Evolutionary conservation across 2,888 invertebrate genomes (phyloP).

Genomic region (Sarcophaga carnaria): DNA sequence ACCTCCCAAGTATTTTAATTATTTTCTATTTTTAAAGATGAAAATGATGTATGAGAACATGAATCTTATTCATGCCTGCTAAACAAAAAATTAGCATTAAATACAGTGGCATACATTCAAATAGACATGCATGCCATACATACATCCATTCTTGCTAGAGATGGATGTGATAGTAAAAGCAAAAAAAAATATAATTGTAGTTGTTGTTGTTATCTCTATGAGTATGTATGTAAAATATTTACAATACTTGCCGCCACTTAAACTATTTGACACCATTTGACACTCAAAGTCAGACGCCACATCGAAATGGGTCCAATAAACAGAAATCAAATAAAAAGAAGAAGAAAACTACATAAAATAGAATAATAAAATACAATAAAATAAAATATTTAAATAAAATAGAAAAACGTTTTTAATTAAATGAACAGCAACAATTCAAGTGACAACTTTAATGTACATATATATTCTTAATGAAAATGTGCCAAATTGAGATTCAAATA

Average conservation of each 20-base stretch:
- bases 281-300: slow-evolving; percentile 58
- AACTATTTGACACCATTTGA: slow-evolving; percentile 62
- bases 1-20: slow-evolving; percentile 5
- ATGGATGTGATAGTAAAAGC: slow-evolving; percentile 5
- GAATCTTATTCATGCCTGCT: slow-evolving; percentile 15
- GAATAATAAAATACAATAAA: slow-evolving; percentile 8
- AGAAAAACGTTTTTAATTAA: slow-evolving; percentile 38
- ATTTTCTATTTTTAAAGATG: slow-evolving; percentile 44
- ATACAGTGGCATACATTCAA: slow-evolving; percentile 22
- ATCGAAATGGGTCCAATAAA: slow-evolving; percentile 34
- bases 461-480: background rate
- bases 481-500: slow-evolving; percentile 27
- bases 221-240: slow-evolving; percentile 15
- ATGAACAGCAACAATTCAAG: slow-evolving; percentile 23
- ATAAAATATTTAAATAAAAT: background rate
- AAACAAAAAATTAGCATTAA: slow-evolving; percentile 46
- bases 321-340: background rate
- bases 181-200: background rate
- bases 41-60: slow-evolving; percentile 28
- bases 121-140: background rate
- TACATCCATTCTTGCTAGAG: background rate
- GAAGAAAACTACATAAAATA: background rate
- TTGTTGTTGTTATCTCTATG: slow-evolving; percentile 17
- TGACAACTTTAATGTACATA: slow-evolving; percentile 13
- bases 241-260: slow-evolving; percentile 55